A percentile compares a stretch with the other conserved stretches of the same genome.
Conservation (phyloP, 2,797 vertebrate genomes). For the Benthosema pterotum region DNA sequence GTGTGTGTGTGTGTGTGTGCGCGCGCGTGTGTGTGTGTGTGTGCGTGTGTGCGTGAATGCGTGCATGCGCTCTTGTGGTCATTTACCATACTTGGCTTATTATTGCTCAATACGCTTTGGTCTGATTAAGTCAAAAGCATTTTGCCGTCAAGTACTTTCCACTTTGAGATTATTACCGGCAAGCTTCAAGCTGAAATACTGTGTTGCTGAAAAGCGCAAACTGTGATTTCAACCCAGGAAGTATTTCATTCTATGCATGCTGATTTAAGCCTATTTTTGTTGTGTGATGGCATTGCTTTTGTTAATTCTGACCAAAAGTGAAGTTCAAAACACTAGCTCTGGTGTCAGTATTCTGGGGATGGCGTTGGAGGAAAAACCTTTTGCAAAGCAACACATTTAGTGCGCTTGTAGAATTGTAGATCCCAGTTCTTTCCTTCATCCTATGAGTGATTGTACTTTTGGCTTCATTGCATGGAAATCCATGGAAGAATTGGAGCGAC, state of each 20-base stretch:
- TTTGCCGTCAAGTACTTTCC: no score
- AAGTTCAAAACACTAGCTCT: no score
- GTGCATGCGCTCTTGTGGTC: background rate
- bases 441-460: no score
- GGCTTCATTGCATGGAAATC: no score
- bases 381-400: no score
- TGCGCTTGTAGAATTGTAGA: no score
- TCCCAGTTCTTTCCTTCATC: no score
- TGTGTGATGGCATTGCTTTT: background rate
- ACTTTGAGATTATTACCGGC: constrained; percentile 7
- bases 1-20: background rate
- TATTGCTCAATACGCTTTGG: background rate
- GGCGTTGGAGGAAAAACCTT: no score
- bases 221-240: background rate
- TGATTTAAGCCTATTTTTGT: background rate
- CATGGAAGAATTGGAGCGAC: no score
- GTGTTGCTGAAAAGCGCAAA: background rate
- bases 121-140: background rate
- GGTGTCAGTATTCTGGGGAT: no score
- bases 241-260: background rate
- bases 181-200: background rate
- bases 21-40: background rate
- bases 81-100: background rate
- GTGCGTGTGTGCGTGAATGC: background rate
- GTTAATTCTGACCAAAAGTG: no score